Evolutionary conservation across 2,797 vertebrate species (phyloP).

Genomic region (Threskiornis aethiopicus): DNA sequence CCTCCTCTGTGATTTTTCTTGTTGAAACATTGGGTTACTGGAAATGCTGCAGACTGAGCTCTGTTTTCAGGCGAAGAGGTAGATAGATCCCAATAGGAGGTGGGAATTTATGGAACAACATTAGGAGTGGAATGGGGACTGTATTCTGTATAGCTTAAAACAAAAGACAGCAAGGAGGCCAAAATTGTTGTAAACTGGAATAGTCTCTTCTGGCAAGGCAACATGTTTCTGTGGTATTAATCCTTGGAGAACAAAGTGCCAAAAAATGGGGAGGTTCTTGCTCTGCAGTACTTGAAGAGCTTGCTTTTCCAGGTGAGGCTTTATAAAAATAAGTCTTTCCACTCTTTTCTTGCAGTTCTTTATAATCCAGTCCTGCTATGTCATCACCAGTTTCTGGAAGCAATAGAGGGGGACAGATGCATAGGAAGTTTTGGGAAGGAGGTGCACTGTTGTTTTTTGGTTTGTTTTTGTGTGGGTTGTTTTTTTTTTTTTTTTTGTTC

Average conservation of each 20-base stretch:
- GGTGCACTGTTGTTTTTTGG: not conserved
- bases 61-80: not conserved
- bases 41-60: not conserved
- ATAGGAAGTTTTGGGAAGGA: not conserved
- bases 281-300: not conserved
- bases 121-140: not conserved
- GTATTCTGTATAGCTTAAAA: conserved; percentile 8
- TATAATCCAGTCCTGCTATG: not conserved
- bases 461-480: too few relatives aligned
- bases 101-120: not conserved
- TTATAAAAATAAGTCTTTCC: not conserved
- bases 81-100: not conserved
- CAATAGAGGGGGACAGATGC: not conserved
- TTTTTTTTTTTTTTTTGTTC: not conserved
- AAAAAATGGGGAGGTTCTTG: not conserved
- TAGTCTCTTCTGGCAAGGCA: not conserved
- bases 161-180: not conserved
- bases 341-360: not conserved
- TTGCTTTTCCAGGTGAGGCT: conserved; percentile 10
- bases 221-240: not conserved
- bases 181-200: not conserved
- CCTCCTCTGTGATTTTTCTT: not conserved
- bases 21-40: not conserved
- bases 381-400: not conserved
- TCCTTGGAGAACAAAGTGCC: not conserved